Conservation (phyloP, 2,113 vertebrate genomes). For the Orcinus orca region DNA sequence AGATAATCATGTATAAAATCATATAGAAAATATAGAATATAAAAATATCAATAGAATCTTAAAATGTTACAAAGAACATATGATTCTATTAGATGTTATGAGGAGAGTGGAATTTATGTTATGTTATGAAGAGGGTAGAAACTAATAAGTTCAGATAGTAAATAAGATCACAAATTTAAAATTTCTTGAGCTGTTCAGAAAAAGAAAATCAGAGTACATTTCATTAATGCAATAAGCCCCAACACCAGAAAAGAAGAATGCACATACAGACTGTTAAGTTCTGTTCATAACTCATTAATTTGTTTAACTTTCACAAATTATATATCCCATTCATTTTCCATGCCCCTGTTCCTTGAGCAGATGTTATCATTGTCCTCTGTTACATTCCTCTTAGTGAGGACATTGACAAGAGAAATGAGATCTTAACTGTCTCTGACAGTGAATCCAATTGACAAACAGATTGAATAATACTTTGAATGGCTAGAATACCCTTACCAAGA, state of each 20-base stretch:
- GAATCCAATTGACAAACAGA: conserved; percentile 23
- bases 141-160: not conserved
- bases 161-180: conserved; percentile 3
- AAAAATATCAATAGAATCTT: not conserved
- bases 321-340: not conserved
- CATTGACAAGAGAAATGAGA: not conserved
- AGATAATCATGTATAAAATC: not conserved
- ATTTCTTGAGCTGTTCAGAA: not conserved
- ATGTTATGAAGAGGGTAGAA: not conserved
- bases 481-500: not conserved
- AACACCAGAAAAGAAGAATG: not conserved
- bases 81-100: not conserved
- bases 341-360: not conserved
- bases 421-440: not conserved
- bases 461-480: not conserved
- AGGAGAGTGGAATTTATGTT: not conserved
- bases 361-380: not conserved
- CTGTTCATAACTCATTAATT: not conserved
- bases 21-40: not conserved
- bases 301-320: conserved; percentile 19
- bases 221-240: not conserved
- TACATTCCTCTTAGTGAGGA: not conserved
- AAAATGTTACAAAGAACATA: not conserved
- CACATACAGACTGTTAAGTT: not conserved
- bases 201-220: not conserved